A percentile compares a stretch with the other conserved stretches of the same genome.
phyloP scores from a whole-genome alignment of 1,140 invertebrate species.

The Sminthurinus signatus region DNA sequence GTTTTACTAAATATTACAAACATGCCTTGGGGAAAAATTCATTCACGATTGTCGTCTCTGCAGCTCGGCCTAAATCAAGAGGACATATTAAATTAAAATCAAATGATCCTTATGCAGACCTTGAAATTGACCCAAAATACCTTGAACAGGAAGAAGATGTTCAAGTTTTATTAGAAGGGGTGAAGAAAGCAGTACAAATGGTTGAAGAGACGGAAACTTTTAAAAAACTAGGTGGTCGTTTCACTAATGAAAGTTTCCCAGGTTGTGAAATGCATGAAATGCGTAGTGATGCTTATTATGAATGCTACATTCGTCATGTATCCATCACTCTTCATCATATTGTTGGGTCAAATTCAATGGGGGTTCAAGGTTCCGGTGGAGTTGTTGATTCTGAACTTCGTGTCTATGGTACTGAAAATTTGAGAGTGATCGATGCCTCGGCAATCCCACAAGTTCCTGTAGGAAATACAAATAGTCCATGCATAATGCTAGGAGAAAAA shows the following conservation, averaged over 20 bases:
- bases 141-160: too few species aligned
- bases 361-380: conserved; percentile 58
- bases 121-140: too few species aligned
- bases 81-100: too few species aligned
- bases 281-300: conserved; percentile 51
- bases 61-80: too few species aligned
- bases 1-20: too few species aligned
- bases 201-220: conserved; percentile 19
- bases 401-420: conserved; percentile 48
- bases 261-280: conserved; percentile 50
- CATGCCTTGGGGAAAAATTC: too few species aligned
- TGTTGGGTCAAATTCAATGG: conserved; percentile 58
- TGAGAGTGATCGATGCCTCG: conserved; percentile 54
- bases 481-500: conserved; percentile 12
- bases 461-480: conserved; percentile 11
- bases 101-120: too few species aligned
- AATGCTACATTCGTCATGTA: conserved; percentile 67
- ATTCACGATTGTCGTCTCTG: too few species aligned
- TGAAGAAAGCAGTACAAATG: conserved; percentile 20
- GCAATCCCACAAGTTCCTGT: conserved; percentile 49
- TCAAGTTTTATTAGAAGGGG: too few species aligned
- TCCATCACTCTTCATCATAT: conserved; percentile 83
- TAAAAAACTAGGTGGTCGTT: conserved; percentile 53
- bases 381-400: conserved; percentile 52
- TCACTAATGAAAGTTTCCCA: conserved; percentile 62